Base-by-base conservation (phyloP, 2,888 invertebrate genomes). In the Hyposoter dolosus region DNA sequence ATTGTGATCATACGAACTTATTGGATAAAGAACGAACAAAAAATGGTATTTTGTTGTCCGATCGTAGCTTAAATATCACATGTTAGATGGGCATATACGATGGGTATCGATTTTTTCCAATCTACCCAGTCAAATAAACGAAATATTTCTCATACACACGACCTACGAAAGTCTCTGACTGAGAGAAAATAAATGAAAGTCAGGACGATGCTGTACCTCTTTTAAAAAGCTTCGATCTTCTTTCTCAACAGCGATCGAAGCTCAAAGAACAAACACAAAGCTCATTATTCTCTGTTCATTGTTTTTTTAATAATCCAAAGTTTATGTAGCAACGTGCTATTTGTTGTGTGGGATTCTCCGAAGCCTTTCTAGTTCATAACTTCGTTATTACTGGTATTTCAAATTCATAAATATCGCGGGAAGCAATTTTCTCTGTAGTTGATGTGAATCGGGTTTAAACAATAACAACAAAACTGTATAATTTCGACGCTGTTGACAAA, bases 1-100 rank as follows among this genome's bases (percentile, higher is more conserved):
- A 81, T 81, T 86, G 86, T 83, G 81, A 86, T 83, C 65, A 78
- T 78, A 83, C 78, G 74, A 86, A 75, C 83, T 81, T 65, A 85
- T 66, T 53, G 69, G 74, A 47, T 81, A 68, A 83, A 50, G 17
- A 82, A 63, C 5, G 66, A 74, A 47, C 12, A 65, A 76, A 69
- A 45, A 12, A n/a, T 76, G 60, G 63, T 82, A 56, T 84, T 75
- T 68, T 32, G 53, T 74, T 79, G 10, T 40, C 60, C 66, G 53
- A 83, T 80, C 75, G 65, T 83, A 74, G 68, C 60, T 32, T 81
- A 53, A 50, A 53, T 50, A 68, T 43, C 53, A 19, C 35, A 71
- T 50, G 53, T 72, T 60, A 74, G 63, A 63, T 75, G 28, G 28
- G 28, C 28, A 28, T 28, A 28, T 28, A 28, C 3, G 28, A 28